Evolutionary conservation across 2,888 invertebrate genomes (phyloP), one percentile per base, ranked within the genome.

Genomic region (Tenthredo amoena): DNA sequence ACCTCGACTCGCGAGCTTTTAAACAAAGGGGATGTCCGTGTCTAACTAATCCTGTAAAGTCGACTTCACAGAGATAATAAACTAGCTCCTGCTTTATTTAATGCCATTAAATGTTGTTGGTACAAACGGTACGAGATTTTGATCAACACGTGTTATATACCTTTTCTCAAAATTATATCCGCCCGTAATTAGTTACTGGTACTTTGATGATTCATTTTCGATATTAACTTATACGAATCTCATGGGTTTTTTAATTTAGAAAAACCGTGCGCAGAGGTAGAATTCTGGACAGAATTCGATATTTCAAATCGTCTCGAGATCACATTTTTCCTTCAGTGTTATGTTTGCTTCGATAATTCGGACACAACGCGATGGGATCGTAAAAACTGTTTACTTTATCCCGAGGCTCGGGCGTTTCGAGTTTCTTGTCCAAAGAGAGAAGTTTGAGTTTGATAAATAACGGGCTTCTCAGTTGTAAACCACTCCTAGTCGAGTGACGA

Each of bases 41-140:
- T 81, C 40, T 62, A 40, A 5, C 58, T 81, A 77, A 77, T 77
- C 77, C 77, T 77, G 34, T 55, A 77, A 77, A 74, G 21, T 74
- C 43, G 72, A 74, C 43, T 74, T 74, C 7, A 43, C 40, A 12
- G 72, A 43, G 72, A 43, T 74, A 43, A 74, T 74, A 43, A 74
- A 74, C 26, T 26, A 43, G 18, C 40, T 21, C n/a, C 40, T 40
- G 72, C 72, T 74, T 74, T 74, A 74, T 74, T 74, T 74, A 43
- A 74, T 40, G 72, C 10, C 43, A 74, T 74, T 74, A 43, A 74
- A 74, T 18, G 40, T 74, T 74, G 72, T 43, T 4, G 68, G 68
- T 68, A 68, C 68, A 68, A 68, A 34, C 31, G 34, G 68, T 68
- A 26, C 34, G 68, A 68, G 68, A 68, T 68, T 68, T 15, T 31